Base-by-base conservation (phyloP, 2,888 invertebrate genomes). In the Linhomoeus sp. region DNA sequence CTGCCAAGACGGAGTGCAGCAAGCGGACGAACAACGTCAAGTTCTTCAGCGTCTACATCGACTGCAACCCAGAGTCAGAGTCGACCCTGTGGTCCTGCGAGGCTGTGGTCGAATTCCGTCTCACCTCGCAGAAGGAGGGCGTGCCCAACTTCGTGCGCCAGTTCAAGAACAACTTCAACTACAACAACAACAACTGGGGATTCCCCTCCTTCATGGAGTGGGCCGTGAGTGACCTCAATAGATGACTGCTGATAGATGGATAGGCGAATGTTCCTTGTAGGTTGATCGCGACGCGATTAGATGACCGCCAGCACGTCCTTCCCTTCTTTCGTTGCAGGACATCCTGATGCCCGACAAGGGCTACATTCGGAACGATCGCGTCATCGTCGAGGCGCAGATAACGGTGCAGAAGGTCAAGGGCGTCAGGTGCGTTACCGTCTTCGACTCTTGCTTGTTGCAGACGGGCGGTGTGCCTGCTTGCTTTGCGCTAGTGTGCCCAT, bases 151-250 rank as follows among this genome's bases (percentile, higher is more conserved):
- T 56, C 45, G 53, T 55, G 2, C 49, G 57, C 24, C 49, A 58
- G 51, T 61, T 61, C 52, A 58, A 56, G 15, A 61, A 61, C 52
- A 58, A 58, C 41, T 61, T 61, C 54, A 60, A 57, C 48, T 61
- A 49, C 49, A 59, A 56, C 45, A 59, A 58, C 43, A 61, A 61
- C 51, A 61, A 61, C 47, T 61, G 61, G 61, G 61, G 61, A 1
- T 61, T 61, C 45, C 61, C 61, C 15, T 55, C 57, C 2, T 61
- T 61, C 48, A 58, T 61, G 52, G 60, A 59, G 20, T 61, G 57
- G 57, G 50, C n/a, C n/a, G 35, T 43, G 33, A 3, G 43, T 43
- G 2, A n/a, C n/a, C n/a, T n/a, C n/a, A n/a, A n/a, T n/a, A n/a
- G n/a, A n/a, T n/a, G n/a, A n/a, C n/a, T n/a, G n/a, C n/a, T n/a